These are phyloP conservation scores for Polydrusus tereticollis DNA, from an alignment of 2,888 invertebrate species.

Conservation along the genomic window DNA sequence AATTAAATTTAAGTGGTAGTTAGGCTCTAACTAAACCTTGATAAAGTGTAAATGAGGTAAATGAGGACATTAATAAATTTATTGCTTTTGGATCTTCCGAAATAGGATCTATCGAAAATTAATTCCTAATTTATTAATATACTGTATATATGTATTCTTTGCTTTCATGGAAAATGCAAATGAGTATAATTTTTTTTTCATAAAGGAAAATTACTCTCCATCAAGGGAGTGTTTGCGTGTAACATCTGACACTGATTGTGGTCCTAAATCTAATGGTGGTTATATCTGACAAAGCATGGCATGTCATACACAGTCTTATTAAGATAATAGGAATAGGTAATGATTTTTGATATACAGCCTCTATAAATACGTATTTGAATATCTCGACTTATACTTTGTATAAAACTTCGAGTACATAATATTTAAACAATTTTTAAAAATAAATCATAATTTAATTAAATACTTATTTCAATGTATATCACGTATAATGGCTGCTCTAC, in stretches of 20 bases:
- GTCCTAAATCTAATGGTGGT: neutral
- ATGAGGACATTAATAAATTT: slow-evolving; percentile 6
- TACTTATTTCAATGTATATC: too few relatives aligned
- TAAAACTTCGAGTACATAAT: too few relatives aligned
- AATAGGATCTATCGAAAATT: too few relatives aligned
- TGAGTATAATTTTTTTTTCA: neutral
- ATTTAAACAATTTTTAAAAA: too few relatives aligned
- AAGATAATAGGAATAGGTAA: neutral
- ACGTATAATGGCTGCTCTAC: neutral
- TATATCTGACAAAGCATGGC: neutral
- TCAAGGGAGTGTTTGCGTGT: neutral
- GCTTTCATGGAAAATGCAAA: too few relatives aligned
- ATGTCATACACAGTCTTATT: neutral
- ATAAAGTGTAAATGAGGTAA: neutral
- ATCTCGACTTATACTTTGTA: too few relatives aligned
- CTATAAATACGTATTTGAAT: neutral
- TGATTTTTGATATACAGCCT: too few relatives aligned
- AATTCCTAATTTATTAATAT: too few relatives aligned
- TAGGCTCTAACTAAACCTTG: neutral
- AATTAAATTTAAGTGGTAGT: neutral
- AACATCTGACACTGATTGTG: neutral
- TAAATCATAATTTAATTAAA: too few relatives aligned
- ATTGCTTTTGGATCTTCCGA: neutral
- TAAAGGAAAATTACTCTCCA: neutral
- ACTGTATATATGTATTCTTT: too few relatives aligned